These are phyloP conservation scores for Leptodactylus fallax DNA, from an alignment of 2,797 vertebrate species.

Conservation along the genomic window DNA sequence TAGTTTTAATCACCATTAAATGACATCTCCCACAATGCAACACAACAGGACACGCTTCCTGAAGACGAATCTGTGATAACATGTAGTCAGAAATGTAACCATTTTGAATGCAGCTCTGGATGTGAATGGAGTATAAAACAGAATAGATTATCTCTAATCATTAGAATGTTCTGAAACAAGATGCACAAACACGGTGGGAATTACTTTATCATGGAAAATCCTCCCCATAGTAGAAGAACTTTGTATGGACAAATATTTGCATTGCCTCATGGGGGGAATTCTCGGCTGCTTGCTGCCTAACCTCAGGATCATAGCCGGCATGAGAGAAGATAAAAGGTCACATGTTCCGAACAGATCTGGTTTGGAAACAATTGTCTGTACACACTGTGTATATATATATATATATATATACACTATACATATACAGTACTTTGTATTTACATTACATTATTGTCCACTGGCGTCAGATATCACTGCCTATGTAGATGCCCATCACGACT, in stretches of 20 bases:
- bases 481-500: too few species aligned
- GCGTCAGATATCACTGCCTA: neutral
- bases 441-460: neutral
- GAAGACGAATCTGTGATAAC: neutral
- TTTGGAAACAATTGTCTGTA: neutral
- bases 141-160: too few species aligned
- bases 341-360: neutral
- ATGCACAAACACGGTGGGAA: neutral
- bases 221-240: neutral
- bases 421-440: neutral
- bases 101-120: neutral
- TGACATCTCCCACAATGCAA: neutral
- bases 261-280: neutral
- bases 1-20: too few species aligned
- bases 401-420: neutral
- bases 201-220: neutral
- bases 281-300: neutral
- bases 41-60: neutral
- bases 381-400: neutral
- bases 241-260: conserved; percentile 16
- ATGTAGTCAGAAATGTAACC: neutral
- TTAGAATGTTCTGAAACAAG: neutral
- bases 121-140: neutral
- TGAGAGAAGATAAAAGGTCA: neutral
- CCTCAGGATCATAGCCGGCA: neutral